These are phyloP conservation scores for Drosophila auraria DNA, from an alignment of 1,140 invertebrate species.

Conservation along the genomic window DNA sequence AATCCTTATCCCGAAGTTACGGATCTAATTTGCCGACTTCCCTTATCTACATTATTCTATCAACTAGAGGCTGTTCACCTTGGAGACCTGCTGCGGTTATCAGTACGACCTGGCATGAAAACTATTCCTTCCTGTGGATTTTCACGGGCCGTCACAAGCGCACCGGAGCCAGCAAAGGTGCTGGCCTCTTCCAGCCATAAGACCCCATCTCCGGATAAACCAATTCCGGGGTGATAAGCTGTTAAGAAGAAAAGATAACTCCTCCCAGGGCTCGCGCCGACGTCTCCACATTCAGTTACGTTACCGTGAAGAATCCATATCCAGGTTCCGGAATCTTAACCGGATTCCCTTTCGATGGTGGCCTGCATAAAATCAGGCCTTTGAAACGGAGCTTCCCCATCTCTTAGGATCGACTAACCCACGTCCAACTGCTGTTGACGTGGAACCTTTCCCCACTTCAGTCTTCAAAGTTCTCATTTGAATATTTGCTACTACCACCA, in stretches of 20 bases:
- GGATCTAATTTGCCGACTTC: conserved; percentile 92
- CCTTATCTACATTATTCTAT: conserved; percentile 96
- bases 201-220: conserved; percentile 12
- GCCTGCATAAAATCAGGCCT: conserved; percentile 86
- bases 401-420: conserved; percentile 94
- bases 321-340: conserved; percentile 90
- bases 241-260: conserved; percentile 52
- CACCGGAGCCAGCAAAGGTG: too few relatives aligned
- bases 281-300: conserved; percentile 35
- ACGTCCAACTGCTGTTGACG: conserved; percentile 95
- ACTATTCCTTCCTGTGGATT: conserved; percentile 22
- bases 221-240: conserved; percentile 15
- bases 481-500: too few relatives aligned
- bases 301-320: conserved; percentile 57
- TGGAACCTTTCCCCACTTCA: conserved; percentile 95
- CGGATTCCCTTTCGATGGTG: conserved; percentile 88
- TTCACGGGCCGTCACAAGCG: conserved; percentile 46
- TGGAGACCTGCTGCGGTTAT: conserved; percentile 91
- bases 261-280: conserved; percentile 50
- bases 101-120: conserved; percentile 53
- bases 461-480: conserved; percentile 88
- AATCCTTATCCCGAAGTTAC: conserved; percentile 87
- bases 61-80: conserved; percentile 95
- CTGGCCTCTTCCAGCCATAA: conserved; percentile 31
- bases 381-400: conserved; percentile 75